Evolutionary conservation across 2,888 invertebrate species (phyloP), one percentile per base, ranked within the genome.

Genomic region (Chydorus sphaericus): DNA sequence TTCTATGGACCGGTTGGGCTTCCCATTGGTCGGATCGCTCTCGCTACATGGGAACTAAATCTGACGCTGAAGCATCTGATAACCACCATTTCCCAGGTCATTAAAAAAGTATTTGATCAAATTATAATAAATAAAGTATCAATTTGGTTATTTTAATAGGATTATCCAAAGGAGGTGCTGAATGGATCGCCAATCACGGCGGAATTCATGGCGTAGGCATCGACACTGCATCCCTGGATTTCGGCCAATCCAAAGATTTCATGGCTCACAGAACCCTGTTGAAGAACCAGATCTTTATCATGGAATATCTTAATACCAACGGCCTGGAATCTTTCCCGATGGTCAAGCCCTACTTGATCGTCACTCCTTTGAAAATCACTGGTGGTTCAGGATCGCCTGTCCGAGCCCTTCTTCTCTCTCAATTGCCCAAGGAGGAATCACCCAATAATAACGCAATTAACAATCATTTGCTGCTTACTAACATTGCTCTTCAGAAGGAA

Each of bases 191-290:
- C 71, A 0, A n/a, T n/a, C 67, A 75, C 48, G 71, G 74, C 8
- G 74, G 75, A 60, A 75, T 82, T 58, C 73, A 78, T 2, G 83
- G 82, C 0, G 75, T 83, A 1, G 82, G 77, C 1, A 72, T 80
- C 0, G 83, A 83, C 65, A 75, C 79, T 0, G 75, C 81, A 0
- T 80, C 81, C 8, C 67, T 77, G 2, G 83, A 83, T 67, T 71
- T 74, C 0, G 77, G 79, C 61, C 62, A 67, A 63, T 66, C 73
- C 63, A 59, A 62, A 64, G 65, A 68, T 20, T 71, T 73, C 11
- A 71, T 71, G 0, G 72, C 70, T 2, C 81, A 78, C 63, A 71
- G 73, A 2, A 70, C 75, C 20, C 70, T 81, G 7, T 70, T 65
- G 2, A 60, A 61, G 16, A 64, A 67, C 5, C 70, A 73, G 59